These are phyloP conservation scores for Peromyscus nudipes DNA, from an alignment of 2,797 vertebrate species.

Conservation along the genomic window DNA sequence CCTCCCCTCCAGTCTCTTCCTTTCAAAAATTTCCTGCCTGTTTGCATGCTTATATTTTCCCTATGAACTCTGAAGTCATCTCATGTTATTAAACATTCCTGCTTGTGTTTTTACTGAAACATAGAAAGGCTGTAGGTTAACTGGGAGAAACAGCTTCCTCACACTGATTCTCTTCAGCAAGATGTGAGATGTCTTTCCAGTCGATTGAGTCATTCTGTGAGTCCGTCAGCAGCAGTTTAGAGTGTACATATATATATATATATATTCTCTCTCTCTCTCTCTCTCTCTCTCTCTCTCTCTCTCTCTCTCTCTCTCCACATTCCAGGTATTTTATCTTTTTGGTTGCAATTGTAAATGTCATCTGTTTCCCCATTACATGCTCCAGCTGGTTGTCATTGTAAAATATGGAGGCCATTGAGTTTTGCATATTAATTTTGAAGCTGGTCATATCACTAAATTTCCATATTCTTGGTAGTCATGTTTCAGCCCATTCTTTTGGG, in stretches of 20 bases:
- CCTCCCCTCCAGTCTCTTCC: not conserved
- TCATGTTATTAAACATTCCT: slow-evolving; percentile 39
- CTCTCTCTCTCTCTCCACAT: not conserved
- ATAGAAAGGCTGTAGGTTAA: not conserved
- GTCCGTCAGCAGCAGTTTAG: not conserved
- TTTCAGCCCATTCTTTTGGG: slow-evolving; percentile 49
- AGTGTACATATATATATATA: not conserved
- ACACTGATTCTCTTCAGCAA: slow-evolving; percentile 9
- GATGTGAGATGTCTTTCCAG: slow-evolving; percentile 1
- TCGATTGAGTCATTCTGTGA: slow-evolving; percentile 20
- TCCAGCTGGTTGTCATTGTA: slow-evolving; percentile 46
- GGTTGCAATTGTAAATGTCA: slow-evolving; percentile 51
- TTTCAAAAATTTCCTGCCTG: slow-evolving; percentile 28
- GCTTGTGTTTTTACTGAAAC: not conserved
- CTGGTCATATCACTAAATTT: slow-evolving; percentile 13
- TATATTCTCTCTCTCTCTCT: not conserved
- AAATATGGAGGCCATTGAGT: slow-evolving; percentile 54
- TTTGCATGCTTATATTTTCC: slow-evolving; percentile 9
- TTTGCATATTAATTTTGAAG: slow-evolving; percentile 61
- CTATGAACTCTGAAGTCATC: slow-evolving; percentile 7
- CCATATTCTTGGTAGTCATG: slow-evolving; percentile 24
- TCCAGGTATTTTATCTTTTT: slow-evolving; percentile 55
- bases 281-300: too few species aligned
- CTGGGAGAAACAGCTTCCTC: not conserved
- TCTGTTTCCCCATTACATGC: slow-evolving; percentile 30